phyloP scores from a whole-genome alignment of 1,140 invertebrate species.

The Diplogasteroides magnus region DNA sequence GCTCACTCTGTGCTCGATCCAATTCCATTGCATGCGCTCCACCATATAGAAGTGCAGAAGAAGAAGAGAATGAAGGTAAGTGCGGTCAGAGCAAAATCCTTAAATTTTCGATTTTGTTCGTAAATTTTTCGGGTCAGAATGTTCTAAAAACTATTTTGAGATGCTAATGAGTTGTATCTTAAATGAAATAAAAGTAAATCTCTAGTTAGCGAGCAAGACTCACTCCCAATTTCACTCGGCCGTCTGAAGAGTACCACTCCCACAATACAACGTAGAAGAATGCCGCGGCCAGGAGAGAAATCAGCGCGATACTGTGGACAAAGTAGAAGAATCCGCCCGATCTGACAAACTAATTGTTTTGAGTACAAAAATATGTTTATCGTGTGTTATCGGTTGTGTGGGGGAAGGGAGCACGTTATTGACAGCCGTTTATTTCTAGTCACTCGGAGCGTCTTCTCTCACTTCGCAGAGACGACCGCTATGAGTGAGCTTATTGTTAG shows the following conservation, averaged over 20 bases:
- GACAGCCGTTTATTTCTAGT: too few species aligned
- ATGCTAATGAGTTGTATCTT: neutral
- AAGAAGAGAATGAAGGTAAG: conserved; percentile 32
- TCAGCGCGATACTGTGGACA: conserved; percentile 22
- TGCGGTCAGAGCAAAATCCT: conserved; percentile 21
- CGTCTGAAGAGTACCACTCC: conserved; percentile 16
- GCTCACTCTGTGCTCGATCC: conserved; percentile 11
- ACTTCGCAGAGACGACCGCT: too few species aligned
- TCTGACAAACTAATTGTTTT: neutral
- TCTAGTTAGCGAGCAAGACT: conserved; percentile 2
- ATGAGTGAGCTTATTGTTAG: too few species aligned
- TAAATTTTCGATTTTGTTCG: too few species aligned
- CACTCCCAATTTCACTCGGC: conserved; percentile 11
- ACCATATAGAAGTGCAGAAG: conserved; percentile 31
- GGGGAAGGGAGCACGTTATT: neutral
- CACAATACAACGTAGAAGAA: conserved; percentile 27
- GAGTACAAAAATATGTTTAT: too few species aligned
- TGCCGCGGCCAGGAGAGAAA: conserved; percentile 10
- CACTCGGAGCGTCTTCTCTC: too few species aligned
- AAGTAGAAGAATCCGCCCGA: conserved; percentile 27
- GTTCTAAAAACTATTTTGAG: neutral
- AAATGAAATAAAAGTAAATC: neutral
- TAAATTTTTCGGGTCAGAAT: too few species aligned
- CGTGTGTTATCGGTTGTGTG: too few species aligned
- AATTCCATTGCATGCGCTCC: conserved; percentile 22